These are phyloP conservation scores for Trachythela sp. DNA, from an alignment of 64 coral and sea anemone genomes.

Conservation along the genomic window DNA sequence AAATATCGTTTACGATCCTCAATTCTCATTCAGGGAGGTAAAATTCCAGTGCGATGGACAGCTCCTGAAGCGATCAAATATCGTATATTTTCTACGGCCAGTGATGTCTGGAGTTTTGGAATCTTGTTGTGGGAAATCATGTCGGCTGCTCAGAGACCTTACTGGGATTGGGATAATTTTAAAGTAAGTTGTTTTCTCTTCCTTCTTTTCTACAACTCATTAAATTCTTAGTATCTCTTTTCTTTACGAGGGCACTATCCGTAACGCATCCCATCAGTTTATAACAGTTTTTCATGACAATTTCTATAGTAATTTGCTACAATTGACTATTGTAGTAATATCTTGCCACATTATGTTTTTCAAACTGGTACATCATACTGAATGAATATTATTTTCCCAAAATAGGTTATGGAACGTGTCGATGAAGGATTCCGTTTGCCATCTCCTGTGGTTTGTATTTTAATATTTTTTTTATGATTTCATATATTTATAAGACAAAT, in stretches of 20 bases:
- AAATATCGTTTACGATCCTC: neutral
- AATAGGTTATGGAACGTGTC: neutral
- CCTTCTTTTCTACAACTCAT: too few species aligned
- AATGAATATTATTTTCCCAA: neutral
- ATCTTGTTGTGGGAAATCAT: slow-evolving; percentile 64
- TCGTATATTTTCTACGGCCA: neutral
- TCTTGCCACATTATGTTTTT: too few species aligned
- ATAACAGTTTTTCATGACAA: too few species aligned
- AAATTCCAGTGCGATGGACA: slow-evolving; percentile 96
- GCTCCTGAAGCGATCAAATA: slow-evolving; percentile 45
- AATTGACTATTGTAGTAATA: too few species aligned
- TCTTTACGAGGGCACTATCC: too few species aligned
- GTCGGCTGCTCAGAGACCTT: slow-evolving; percentile 36
- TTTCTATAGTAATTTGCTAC: too few species aligned
- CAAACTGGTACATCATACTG: too few species aligned
- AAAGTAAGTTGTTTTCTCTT: neutral
- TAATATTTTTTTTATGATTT: too few species aligned
- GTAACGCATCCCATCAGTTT: too few species aligned
- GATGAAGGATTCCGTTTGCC: neutral
- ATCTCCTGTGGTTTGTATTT: neutral
- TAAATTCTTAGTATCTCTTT: too few species aligned
- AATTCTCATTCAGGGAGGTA: slow-evolving; percentile 62
- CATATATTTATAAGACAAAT: neutral
- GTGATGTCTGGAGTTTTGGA: slow-evolving; percentile 66
- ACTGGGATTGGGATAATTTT: slow-evolving; percentile 7